Base-by-base conservation (phyloP, 2,113 vertebrate genomes). In the Motacilla alba region DNA sequence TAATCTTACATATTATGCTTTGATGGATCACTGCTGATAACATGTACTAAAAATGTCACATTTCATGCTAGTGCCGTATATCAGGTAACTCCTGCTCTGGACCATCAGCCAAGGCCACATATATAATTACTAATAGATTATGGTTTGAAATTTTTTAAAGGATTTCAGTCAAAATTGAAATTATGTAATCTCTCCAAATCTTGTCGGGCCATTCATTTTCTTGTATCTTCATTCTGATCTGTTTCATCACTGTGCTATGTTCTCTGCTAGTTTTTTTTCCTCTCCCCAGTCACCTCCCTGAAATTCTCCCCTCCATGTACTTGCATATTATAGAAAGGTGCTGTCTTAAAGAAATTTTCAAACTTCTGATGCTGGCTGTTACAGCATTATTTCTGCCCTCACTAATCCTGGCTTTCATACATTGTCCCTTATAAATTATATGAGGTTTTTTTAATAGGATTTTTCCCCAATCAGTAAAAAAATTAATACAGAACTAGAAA, bases 31-130 rank as follows among this genome's bases (percentile, higher is more conserved):
- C 95, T 94, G 88, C 66, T 2, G 4, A 87, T 96, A 95, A 49
- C 75, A 73, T 9, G 6, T 62, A 91, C 91, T 95, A 95, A 96
- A 97, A 94, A 93, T 63, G 74, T 75, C 94, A 90, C 78, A 27
- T 96, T 93, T 96, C 37, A 52, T 2, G 1, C 66, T 90, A 8
- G 90, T 87, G 59, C 47, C 33, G 47, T 93, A 33, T 13, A 72
- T 95, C 90, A 95, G 78, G 41, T 82, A 69, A 64, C 46, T 93
- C 50, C 83, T 87, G 37, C 74, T 50, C 73, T 93, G 72, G 72
- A 94, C 74, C 6, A 0, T 90, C 81, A 94, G 28, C 81, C 83
- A 90, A 85, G 59, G 44, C 82, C 47, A 68, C 35, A 20, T 79
- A 53, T 63, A 82, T 55, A 87, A 90, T 79, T 50, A 44, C 64